Evolutionary conservation across 2,113 vertebrate genomes (phyloP).

Genomic region (Empidonax alnorum): DNA sequence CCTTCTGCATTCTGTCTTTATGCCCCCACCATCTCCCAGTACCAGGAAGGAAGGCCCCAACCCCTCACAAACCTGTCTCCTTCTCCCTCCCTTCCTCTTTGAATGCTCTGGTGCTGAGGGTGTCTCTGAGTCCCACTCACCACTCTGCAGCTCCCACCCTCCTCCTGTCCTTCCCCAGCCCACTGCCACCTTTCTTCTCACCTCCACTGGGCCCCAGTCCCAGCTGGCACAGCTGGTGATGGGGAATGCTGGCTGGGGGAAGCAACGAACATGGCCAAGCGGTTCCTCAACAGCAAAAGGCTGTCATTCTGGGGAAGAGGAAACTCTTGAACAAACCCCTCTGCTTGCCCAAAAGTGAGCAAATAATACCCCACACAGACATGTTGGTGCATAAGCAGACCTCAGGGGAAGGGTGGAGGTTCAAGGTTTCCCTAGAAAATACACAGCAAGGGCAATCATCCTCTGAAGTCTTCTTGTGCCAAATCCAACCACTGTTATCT

Average conservation of each 20-base stretch:
- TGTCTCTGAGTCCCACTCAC: accelerated
- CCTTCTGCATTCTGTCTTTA: accelerated
- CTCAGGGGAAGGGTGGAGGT: background rate
- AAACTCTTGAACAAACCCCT: background rate
- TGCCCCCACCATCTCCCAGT: background rate
- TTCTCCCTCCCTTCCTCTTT: background rate
- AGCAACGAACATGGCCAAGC: background rate
- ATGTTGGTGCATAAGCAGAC: accelerated
- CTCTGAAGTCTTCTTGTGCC: background rate
- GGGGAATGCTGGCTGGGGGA: background rate
- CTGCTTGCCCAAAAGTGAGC: background rate
- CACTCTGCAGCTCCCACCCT: accelerated
- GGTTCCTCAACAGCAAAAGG: background rate
- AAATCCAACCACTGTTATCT: background rate
- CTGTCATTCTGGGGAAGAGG: background rate
- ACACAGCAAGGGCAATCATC: background rate
- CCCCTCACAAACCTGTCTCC: background rate
- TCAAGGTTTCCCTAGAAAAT: background rate
- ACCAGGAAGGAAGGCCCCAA: background rate
- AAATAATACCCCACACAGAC: background rate
- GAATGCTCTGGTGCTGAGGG: background rate
- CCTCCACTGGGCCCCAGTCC: accelerated
- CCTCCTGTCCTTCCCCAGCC: background rate
- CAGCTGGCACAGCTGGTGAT: accelerated
- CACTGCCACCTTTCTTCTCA: background rate